A percentile compares a stretch with the other conserved stretches of the same genome.
Evolutionary conservation across 2,797 vertebrate species (phyloP).

Genomic region (Micrastur ruficollis): DNA sequence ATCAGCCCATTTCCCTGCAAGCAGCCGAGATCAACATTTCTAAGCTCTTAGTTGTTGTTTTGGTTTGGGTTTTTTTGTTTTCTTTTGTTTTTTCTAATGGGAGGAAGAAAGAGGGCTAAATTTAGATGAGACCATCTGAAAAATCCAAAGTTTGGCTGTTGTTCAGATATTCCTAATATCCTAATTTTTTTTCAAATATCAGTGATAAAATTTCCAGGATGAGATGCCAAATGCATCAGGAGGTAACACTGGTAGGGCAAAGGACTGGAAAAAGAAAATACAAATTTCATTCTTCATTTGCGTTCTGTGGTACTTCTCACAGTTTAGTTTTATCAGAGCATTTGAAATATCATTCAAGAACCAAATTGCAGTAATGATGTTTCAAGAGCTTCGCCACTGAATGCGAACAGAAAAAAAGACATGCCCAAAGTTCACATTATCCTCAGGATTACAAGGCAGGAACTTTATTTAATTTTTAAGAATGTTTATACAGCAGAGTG

Average conservation of each 20-base stretch:
- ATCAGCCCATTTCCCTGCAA: constrained; percentile 49
- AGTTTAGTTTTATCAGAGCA: not conserved
- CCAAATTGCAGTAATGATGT: not conserved
- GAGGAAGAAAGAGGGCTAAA: constrained; percentile 40
- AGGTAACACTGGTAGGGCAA: not conserved
- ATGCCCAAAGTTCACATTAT: not conserved
- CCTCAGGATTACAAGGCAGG: not conserved
- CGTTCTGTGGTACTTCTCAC: not conserved
- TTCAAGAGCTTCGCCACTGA: not conserved
- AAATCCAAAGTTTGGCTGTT: not conserved
- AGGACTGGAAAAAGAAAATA: not conserved
- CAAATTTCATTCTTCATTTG: not conserved
- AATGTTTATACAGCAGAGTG: constrained; percentile 1
- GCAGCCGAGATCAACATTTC: constrained; percentile 26
- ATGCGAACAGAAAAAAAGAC: not conserved
- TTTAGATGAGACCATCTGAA: constrained; percentile 32
- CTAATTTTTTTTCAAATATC: not conserved
- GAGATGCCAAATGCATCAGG: not conserved
- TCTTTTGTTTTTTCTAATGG: not conserved
- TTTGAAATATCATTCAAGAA: not conserved
- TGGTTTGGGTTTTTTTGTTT: too few species aligned
- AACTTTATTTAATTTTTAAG: not conserved
- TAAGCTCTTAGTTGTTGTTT: not conserved
- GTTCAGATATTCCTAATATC: not conserved
- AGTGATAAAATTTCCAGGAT: not conserved